These are phyloP conservation scores for Hirtodrosophila alboralis DNA, from an alignment of 2,888 invertebrate genomes.

Conservation along the genomic window DNA sequence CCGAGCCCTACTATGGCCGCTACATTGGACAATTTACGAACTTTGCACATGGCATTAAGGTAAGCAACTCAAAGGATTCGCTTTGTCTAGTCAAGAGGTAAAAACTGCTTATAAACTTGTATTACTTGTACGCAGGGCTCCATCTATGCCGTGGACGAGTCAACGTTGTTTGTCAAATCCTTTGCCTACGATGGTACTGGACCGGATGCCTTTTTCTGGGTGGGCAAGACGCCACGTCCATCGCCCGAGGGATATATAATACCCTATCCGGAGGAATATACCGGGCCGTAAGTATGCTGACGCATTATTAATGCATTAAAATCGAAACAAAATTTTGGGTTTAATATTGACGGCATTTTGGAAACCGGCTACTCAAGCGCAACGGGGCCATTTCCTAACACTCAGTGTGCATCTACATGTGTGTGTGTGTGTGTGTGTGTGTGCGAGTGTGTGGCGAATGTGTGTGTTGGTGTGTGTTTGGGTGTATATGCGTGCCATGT, in stretches of 20 bases:
- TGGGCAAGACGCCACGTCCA: slow-evolving; percentile 91
- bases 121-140: slow-evolving; percentile 87
- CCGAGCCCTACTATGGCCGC: slow-evolving; percentile 91
- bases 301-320: slow-evolving; percentile 24
- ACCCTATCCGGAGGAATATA: slow-evolving; percentile 93
- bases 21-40: slow-evolving; percentile 89
- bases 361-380: slow-evolving; percentile 67
- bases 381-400: slow-evolving; percentile 66
- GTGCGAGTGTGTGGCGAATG: slow-evolving; percentile 19
- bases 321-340: slow-evolving; percentile 9
- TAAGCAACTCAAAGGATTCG: slow-evolving; percentile 39
- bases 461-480: slow-evolving; percentile 10
- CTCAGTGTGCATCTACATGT: slow-evolving; percentile 9
- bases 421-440: slow-evolving; percentile 12
- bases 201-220: slow-evolving; percentile 96
- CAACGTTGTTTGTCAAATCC: slow-evolving; percentile 93
- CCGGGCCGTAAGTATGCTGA: slow-evolving; percentile 88
- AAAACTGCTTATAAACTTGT: background rate
- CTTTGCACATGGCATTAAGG: slow-evolving; percentile 90
- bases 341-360: slow-evolving; percentile 24
- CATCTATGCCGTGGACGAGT: slow-evolving; percentile 94
- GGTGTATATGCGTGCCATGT: slow-evolving; percentile 37
- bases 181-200: slow-evolving; percentile 95
- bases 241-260: slow-evolving; percentile 93
- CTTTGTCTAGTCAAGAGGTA: background rate